Evolutionary conservation across 1,140 invertebrate genomes (phyloP).

Genomic region (Aphis craccivora): DNA sequence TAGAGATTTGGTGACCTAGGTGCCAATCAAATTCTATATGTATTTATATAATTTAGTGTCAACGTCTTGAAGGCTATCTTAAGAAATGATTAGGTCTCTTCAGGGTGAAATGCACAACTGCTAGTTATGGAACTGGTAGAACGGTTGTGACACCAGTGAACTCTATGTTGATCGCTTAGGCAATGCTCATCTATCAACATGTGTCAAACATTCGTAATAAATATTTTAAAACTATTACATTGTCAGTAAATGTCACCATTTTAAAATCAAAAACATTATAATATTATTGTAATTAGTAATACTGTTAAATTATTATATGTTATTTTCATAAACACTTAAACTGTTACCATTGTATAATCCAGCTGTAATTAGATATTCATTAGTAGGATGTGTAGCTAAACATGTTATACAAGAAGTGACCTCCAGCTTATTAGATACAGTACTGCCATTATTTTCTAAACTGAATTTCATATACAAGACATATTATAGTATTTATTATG

Average conservation of each 20-base stretch:
- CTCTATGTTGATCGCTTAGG: background rate
- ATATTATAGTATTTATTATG: background rate
- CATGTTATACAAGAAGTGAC: slow-evolving; percentile 33
- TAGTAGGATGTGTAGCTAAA: slow-evolving; percentile 31
- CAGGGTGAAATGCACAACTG: too few relatives aligned
- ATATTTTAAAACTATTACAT: background rate
- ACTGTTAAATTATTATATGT: background rate
- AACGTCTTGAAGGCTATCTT: too few relatives aligned
- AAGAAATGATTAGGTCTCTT: too few relatives aligned
- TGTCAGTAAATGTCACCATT: background rate
- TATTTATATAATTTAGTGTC: too few relatives aligned
- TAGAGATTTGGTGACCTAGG: too few relatives aligned
- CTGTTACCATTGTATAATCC: slow-evolving; percentile 31
- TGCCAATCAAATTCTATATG: too few relatives aligned
- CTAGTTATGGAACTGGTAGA: too few relatives aligned
- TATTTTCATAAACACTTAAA: background rate
- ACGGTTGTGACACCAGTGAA: too few relatives aligned
- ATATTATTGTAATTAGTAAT: too few relatives aligned
- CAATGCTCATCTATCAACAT: background rate
- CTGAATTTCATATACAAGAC: background rate
- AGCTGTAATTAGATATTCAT: slow-evolving; percentile 35
- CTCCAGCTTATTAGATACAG: background rate
- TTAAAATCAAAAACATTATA: background rate
- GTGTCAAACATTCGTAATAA: background rate
- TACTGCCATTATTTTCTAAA: background rate